These are phyloP conservation scores for Platanista minor DNA, from an alignment of 2,113 vertebrate genomes.

Conservation along the genomic window DNA sequence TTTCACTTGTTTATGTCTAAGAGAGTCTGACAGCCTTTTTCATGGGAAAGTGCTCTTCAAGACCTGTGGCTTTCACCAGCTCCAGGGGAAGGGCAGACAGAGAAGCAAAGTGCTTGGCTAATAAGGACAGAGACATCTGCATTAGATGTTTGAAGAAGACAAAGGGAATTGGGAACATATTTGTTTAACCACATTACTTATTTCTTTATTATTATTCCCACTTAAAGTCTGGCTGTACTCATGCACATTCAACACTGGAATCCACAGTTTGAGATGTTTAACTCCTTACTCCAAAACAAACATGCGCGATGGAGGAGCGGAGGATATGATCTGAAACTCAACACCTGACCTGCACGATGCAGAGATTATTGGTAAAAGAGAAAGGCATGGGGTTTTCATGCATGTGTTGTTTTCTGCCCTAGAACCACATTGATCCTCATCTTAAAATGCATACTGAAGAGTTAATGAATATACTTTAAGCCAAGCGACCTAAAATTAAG, in stretches of 20 bases:
- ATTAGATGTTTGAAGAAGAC: slow-evolving; percentile 17
- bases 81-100: neutral
- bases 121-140: slow-evolving; percentile 6
- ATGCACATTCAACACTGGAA: fast-evolving
- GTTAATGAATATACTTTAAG: neutral
- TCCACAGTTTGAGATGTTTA: neutral
- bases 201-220: slow-evolving; percentile 45
- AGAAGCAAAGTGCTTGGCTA: neutral
- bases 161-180: neutral
- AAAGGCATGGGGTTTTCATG: neutral
- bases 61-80: neutral
- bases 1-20: slow-evolving; percentile 44
- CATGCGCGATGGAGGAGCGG: neutral
- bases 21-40: slow-evolving; percentile 8
- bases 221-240: neutral
- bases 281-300: slow-evolving; percentile 49
- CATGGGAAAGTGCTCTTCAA: neutral
- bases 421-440: slow-evolving; percentile 39
- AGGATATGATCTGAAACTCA: slow-evolving; percentile 51
- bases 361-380: neutral
- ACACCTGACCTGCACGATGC: neutral
- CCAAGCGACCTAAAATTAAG: slow-evolving; percentile 47
- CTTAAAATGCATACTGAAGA: slow-evolving; percentile 52
- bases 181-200: slow-evolving; percentile 38
- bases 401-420: neutral